Percentiles rank a stretch among this genome's conserved stretches.
Evolutionary conservation across 2,113 vertebrate genomes (phyloP).

Genomic region (Esox niger): DNA sequence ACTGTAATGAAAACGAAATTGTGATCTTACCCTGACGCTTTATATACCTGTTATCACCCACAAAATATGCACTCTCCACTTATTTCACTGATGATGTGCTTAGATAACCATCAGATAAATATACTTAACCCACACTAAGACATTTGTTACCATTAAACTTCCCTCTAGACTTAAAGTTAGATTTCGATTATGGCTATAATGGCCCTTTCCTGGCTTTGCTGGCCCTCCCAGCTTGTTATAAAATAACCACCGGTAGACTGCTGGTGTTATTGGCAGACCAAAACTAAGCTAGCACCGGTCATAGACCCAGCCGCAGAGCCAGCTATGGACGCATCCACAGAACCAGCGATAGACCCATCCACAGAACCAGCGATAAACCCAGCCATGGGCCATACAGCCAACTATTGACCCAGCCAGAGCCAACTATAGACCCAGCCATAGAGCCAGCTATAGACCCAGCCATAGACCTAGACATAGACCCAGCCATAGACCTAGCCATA

Average conservation of each 20-base stretch:
- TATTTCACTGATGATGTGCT: not conserved
- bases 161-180: too few relatives aligned
- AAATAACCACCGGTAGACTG: not conserved
- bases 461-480: too few relatives aligned
- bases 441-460: not conserved
- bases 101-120: not conserved
- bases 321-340: too few relatives aligned
- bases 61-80: not conserved
- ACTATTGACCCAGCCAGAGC: not conserved
- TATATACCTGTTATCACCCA: not conserved
- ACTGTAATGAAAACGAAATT: too few relatives aligned
- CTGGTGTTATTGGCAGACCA: too few relatives aligned
- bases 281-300: too few relatives aligned
- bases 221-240: not conserved
- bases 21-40: not conserved
- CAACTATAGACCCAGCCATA: not conserved
- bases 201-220: not conserved
- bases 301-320: too few relatives aligned
- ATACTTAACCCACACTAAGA: not conserved
- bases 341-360: too few relatives aligned
- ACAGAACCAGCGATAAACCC: not conserved
- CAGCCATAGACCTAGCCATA: too few relatives aligned
- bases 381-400: too few relatives aligned
- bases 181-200: not conserved
- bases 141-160: too few relatives aligned